Evolutionary conservation across 2,113 vertebrate genomes (phyloP), one percentile per base, ranked within the genome.

Genomic region (Boleophthalmus pectinirostris): DNA sequence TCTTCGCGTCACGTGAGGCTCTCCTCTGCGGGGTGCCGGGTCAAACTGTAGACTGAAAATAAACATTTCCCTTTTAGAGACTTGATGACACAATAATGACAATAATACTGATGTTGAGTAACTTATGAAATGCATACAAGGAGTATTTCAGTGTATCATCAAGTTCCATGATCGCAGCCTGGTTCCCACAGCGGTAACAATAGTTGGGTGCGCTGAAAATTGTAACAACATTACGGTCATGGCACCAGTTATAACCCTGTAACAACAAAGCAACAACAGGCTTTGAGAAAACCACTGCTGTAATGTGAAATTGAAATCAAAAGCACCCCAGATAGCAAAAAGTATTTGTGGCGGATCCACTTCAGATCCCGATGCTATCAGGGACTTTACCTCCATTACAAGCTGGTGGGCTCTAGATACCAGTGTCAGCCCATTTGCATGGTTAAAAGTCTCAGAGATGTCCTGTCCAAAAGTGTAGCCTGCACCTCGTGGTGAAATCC

Each of bases 401-500:
- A 99, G 91, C 92, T 99, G 97, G 90, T 99, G 97, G 88, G 97
- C 97, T 94, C 97, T 94, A 43, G 97, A 98, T 80, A 99, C 97
- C 93, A 99, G 93, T 0, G 97, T 98, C 85, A 99, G 95, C 79
- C 97, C 97, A 76, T 99, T 99, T 77, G 97, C 97, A 81, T 99
- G 97, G 89, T 99, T 99, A 92, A 99, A 99, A 61, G 97, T 98
- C 93, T 99, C 97, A 12, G 97, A 98, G 88, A 99, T 99, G 92
- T 99, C 97, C 86, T 99, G 97, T 21, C 97, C 97, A 75, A 99
- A 99, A 0, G 97, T 99, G 87, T 93, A 94, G 47, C 93, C 93
- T 3, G 93, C 93, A 63, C 93, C 93, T 69, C 93, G 87, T 25
- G 92, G 93, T 9, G 93, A 94, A 74, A 94, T 92, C 51, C 92